Conservation (phyloP, 2,113 vertebrate species). For the Oriolus oriolus region DNA sequence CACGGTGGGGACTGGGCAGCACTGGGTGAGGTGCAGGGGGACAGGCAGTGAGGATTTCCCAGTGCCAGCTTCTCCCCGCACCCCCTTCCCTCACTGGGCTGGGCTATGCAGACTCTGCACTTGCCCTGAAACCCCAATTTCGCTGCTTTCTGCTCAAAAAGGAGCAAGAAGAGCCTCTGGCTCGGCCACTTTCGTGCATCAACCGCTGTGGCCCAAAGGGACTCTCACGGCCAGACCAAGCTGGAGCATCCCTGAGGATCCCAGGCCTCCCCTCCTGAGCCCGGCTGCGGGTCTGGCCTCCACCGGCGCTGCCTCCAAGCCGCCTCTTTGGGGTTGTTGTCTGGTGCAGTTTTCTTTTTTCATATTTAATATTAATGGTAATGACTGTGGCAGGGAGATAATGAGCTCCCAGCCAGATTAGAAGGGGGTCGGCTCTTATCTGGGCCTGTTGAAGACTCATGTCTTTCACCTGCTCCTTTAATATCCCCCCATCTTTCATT, state of each 20-base stretch:
- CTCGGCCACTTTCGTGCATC: neutral
- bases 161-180: neutral
- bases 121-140: rapidly evolving
- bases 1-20: rapidly evolving
- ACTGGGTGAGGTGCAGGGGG: neutral
- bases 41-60: rapidly evolving
- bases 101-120: rapidly evolving
- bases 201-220: neutral
- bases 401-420: slow-evolving; percentile 81
- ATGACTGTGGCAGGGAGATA: slow-evolving; percentile 83
- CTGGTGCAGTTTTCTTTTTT: slow-evolving; percentile 52
- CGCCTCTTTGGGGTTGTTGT: slow-evolving; percentile 63
- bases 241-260: neutral
- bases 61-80: neutral
- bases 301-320: neutral
- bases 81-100: rapidly evolving
- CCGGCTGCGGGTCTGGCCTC: neutral
- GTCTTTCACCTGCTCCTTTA: slow-evolving; percentile 85
- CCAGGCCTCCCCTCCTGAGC: neutral
- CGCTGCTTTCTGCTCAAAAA: neutral
- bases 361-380: slow-evolving; percentile 82
- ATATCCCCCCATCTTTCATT: slow-evolving; percentile 78
- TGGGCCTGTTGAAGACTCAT: slow-evolving; percentile 74
- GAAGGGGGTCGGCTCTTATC: slow-evolving; percentile 82
- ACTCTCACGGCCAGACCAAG: neutral